Evolutionary conservation across 2,797 vertebrate genomes (phyloP).

Genomic region (Rhyacichthys aspro): DNA sequence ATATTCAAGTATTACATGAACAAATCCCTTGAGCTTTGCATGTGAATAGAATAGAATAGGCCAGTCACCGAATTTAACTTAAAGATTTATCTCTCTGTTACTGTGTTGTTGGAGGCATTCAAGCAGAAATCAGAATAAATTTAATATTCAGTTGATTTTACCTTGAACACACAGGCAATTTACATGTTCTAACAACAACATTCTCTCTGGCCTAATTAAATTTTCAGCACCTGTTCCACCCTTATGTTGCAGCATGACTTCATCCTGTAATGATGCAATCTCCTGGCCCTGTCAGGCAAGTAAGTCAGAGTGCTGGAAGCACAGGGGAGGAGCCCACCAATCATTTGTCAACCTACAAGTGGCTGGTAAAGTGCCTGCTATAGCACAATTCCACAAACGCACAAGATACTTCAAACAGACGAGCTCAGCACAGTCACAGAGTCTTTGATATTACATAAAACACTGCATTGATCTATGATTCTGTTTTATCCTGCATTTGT

Average conservation of each 20-base stretch:
- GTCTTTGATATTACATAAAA: conserved; percentile 24
- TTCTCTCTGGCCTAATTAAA: conserved; percentile 69
- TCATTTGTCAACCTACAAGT: conserved; percentile 75
- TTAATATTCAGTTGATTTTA: conserved; percentile 33
- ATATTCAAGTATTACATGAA: too few species aligned
- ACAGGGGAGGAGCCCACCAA: conserved; percentile 57
- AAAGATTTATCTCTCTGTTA: neutral
- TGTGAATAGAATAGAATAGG: too few species aligned
- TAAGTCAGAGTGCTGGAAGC: conserved; percentile 50
- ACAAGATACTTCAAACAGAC: conserved; percentile 9
- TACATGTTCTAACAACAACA: conserved; percentile 58
- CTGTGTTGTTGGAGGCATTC: conserved; percentile 3
- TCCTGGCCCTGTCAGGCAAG: conserved; percentile 62
- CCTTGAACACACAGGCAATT: conserved; percentile 40
- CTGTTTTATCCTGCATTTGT: conserved; percentile 16
- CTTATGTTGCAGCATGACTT: conserved; percentile 82
- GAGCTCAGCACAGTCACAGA: conserved; percentile 12
- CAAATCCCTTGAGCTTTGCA: too few species aligned
- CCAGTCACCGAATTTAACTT: too few species aligned
- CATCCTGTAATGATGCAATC: conserved; percentile 83
- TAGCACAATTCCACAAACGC: conserved; percentile 41
- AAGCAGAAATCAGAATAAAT: conserved; percentile 21
- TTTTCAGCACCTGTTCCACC: conserved; percentile 78
- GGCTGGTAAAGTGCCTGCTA: conserved; percentile 54
- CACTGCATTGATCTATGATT: conserved; percentile 11